A percentile compares a stretch with the other conserved stretches of the same genome.
Conservation (phyloP, 2,113 vertebrate genomes). For the Oriolus oriolus region DNA sequence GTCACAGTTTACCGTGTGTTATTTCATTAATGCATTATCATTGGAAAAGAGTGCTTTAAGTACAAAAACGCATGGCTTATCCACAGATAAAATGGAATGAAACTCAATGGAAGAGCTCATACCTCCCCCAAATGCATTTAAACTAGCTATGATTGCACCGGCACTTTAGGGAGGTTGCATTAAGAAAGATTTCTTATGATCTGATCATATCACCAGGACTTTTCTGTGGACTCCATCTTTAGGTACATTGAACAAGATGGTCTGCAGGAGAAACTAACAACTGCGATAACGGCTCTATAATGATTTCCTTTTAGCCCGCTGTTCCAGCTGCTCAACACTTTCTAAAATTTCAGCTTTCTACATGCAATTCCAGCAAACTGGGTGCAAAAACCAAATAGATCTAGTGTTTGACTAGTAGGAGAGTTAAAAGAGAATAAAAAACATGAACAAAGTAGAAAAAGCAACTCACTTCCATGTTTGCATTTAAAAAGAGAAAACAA, state of each 20-base stretch:
- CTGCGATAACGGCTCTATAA: rapidly evolving
- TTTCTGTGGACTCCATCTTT: not conserved
- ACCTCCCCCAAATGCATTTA: not conserved
- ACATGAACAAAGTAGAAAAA: not conserved
- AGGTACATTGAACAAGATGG: not conserved
- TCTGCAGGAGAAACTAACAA: not conserved
- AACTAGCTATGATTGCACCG: not conserved
- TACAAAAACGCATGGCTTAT: not conserved
- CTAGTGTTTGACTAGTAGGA: not conserved
- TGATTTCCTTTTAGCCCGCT: not conserved
- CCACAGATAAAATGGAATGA: not conserved
- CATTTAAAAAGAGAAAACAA: not conserved
- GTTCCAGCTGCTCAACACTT: not conserved
- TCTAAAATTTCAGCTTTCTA: not conserved
- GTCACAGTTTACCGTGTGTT: not conserved
- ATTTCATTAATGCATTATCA: not conserved
- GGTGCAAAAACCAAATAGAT: not conserved
- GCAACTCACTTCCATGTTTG: not conserved
- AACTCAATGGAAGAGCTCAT: not conserved
- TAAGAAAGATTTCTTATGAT: not conserved
- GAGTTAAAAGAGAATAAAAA: not conserved
- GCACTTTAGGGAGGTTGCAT: not conserved
- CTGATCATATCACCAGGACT: not conserved
- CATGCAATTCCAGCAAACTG: not conserved
- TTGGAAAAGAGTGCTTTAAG: not conserved